phyloP scores from a whole-genome alignment of 2,888 invertebrate genomes.

The Agonum fuliginosum region DNA sequence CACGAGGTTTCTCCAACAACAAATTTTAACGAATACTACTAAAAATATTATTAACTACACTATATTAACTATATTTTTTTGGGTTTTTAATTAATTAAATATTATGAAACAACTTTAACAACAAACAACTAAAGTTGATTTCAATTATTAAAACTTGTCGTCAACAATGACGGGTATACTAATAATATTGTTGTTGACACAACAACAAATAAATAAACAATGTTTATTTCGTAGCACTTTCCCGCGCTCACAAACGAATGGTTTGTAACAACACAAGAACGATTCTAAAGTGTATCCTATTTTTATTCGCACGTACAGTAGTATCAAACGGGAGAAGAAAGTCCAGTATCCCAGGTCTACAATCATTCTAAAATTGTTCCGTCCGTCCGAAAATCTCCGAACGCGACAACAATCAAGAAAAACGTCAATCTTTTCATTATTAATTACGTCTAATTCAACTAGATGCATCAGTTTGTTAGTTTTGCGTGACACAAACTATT shows the following conservation, averaged over 20 bases:
- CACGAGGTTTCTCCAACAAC: not conserved
- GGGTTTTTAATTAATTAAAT: not conserved
- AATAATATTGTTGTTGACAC: constrained; percentile 42
- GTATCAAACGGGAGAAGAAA: constrained; percentile 38
- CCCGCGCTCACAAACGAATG: constrained; percentile 51
- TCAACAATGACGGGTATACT: constrained; percentile 1
- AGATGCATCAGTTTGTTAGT: not conserved
- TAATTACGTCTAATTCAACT: not conserved
- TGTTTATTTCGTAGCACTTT: constrained; percentile 49
- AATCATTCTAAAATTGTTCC: constrained; percentile 54
- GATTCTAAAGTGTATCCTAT: constrained; percentile 45
- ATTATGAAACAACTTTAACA: constrained; percentile 3
- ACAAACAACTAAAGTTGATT: constrained; percentile 18
- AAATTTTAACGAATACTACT: not conserved
- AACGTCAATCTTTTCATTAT: not conserved
- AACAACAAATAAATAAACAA: constrained; percentile 49
- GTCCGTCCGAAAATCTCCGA: constrained; percentile 32
- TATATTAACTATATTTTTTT: constrained; percentile 7
- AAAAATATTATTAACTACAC: constrained; percentile 4
- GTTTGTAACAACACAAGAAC: constrained; percentile 7
- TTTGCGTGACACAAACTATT: constrained; percentile 41
- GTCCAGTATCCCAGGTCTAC: constrained; percentile 53
- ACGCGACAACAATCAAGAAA: constrained; percentile 28
- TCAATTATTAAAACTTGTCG: not conserved
- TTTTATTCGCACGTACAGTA: constrained; percentile 51